Evolutionary conservation across 2,113 vertebrate genomes (phyloP), one percentile per base, ranked within the genome.

Genomic region (Erythrocercus mccallii): DNA sequence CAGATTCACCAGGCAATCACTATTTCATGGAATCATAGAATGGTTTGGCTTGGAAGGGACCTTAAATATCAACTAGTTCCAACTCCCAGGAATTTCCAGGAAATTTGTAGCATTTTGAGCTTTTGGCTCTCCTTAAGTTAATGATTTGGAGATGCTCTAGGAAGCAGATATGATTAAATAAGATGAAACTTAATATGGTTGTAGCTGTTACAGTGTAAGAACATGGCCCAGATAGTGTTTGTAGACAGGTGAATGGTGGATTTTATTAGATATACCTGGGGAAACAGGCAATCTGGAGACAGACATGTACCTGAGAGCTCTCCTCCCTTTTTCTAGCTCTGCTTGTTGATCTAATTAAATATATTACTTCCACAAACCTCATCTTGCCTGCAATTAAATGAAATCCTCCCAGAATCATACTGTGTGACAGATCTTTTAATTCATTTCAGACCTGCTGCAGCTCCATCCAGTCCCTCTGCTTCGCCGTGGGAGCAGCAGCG

Each of bases 401-500:
- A 86, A 77, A 77, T 53, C 60, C 66, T 90, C 68, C 37, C 91
- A 81, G 74, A 65, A 66, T 80, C 92, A 51, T 30, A 38, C 78
- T 72, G 73, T 47, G 74, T 47, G 66, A 84, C 86, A 95, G 86
- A 94, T 76, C 60, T 91, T 69, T 88, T 72, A 62, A 90, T 86
- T 92, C 72, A 44, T 86, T 82, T 86, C 68, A 86, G 74, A 65
- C 44, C 84, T 38, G 37, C 74, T 71, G 8, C 35, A 89, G 58
- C 68, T 78, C 47, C 48, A 44, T 40, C 40, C 85, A 38, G 74
- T 79, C 58, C 54, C 15, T 60, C 64, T 72, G 86, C 90, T 94
- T 50, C 13, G 0, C 88, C 18, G 1, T 45, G 54, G 27, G 84
- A 92, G 65, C 60, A 56, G 85, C 68, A 69, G 24, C 0, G 0